phyloP scores from a whole-genome alignment of 2,888 invertebrate species.

The Rhagium mordax region DNA sequence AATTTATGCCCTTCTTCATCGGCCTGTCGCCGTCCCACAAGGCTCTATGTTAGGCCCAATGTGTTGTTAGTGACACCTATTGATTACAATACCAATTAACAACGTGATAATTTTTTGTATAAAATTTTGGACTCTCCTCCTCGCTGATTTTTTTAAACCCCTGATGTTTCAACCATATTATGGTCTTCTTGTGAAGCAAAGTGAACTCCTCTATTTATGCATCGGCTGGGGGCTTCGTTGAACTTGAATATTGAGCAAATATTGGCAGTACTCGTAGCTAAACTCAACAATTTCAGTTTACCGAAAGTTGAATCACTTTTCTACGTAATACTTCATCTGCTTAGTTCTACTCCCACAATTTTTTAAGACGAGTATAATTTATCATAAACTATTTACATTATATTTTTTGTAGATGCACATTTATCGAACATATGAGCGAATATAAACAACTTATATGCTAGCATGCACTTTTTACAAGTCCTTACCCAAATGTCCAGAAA shows the following conservation, averaged over 20 bases:
- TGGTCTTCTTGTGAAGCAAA: no score
- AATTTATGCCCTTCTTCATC: no score
- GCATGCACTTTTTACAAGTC: not conserved
- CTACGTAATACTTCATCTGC: not conserved
- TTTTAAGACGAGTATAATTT: not conserved
- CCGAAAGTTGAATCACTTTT: not conserved
- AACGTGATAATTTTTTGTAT: no score
- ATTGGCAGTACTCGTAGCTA: not conserved
- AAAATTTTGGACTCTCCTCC: no score
- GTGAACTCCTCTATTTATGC: no score
- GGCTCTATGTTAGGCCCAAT: no score
- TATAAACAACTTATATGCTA: not conserved
- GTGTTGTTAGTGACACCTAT: no score
- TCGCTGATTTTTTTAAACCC: no score
- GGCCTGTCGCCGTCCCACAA: no score
- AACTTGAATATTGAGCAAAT: not conserved
- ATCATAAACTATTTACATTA: not conserved
- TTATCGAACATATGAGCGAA: not conserved
- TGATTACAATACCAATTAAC: no score
- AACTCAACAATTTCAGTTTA: not conserved
- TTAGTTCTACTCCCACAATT: not conserved
- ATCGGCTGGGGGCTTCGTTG: no score
- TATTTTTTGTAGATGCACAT: not conserved
- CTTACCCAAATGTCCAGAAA: conserved; percentile 59
- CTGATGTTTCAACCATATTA: no score